Evolutionary conservation across 2,113 vertebrate species (phyloP).

Genomic region (Megaceryle torquata): DNA sequence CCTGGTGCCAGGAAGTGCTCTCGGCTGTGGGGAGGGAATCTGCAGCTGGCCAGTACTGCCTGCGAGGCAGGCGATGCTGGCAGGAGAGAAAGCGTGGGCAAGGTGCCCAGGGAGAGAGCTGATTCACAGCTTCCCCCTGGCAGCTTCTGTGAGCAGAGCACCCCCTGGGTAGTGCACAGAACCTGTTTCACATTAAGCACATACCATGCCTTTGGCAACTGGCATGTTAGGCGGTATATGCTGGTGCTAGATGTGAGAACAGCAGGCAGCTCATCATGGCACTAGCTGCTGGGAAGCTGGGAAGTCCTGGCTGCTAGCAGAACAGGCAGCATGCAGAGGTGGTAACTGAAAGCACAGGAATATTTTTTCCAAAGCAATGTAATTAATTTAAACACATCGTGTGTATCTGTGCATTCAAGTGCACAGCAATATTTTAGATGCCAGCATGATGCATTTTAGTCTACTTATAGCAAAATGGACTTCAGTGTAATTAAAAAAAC

Average conservation of each 20-base stretch:
- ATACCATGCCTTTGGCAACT: conserved; percentile 38
- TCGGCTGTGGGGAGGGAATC: neutral
- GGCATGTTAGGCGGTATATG: neutral
- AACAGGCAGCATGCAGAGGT: conserved; percentile 36
- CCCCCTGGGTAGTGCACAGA: conserved; percentile 35
- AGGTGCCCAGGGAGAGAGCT: conserved; percentile 25
- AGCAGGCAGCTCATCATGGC: conserved; percentile 17
- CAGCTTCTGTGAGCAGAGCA: conserved; percentile 36
- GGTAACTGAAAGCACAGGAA: conserved; percentile 6
- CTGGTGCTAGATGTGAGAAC: conserved; percentile 40
- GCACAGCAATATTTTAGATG: neutral
- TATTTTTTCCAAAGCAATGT: neutral
- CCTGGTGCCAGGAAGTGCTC: conserved; percentile 25
- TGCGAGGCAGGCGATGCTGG: conserved; percentile 41
- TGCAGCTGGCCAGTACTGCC: conserved; percentile 50
- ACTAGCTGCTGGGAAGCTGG: conserved; percentile 15
- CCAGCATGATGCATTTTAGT: conserved; percentile 11
- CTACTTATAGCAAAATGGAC: conserved; percentile 4
- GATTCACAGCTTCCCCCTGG: conserved; percentile 61
- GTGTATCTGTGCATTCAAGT: neutral
- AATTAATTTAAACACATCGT: conserved; percentile 25
- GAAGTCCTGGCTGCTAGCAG: conserved; percentile 20
- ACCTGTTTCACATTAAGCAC: conserved; percentile 21
- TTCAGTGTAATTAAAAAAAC: conserved; percentile 28
- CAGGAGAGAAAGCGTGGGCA: conserved; percentile 42